Conservation (phyloP, 1,140 invertebrate species). For the Melipona quadrifasciata region DNA sequence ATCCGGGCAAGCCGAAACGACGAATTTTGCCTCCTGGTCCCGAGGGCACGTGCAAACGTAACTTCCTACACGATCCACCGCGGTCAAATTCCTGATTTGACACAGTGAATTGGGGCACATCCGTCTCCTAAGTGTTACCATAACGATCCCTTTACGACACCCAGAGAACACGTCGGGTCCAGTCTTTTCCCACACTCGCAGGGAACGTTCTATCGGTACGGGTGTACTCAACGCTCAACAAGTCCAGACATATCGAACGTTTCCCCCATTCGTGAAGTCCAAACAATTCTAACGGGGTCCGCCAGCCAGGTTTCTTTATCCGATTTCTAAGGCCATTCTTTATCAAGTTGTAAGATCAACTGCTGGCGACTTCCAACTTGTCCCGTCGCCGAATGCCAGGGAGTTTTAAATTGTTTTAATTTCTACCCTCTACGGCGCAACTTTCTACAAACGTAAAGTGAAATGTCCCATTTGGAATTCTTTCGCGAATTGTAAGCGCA, state of each 20-base stretch:
- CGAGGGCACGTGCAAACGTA: no score
- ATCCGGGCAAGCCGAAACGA: no score
- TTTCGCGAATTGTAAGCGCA: background rate
- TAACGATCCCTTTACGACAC: no score
- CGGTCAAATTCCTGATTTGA: no score
- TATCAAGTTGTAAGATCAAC: background rate
- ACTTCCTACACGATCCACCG: no score
- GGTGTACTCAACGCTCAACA: background rate
- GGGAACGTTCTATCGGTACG: background rate
- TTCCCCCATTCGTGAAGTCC: background rate
- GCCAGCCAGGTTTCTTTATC: background rate
- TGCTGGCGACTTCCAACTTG: constrained; percentile 2
- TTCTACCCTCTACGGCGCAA: constrained; percentile 1
- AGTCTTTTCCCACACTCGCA: no score
- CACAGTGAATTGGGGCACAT: no score
- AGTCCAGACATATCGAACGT: background rate
- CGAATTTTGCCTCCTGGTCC: no score
- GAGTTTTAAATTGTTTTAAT: constrained; percentile 34
- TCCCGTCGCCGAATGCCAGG: background rate
- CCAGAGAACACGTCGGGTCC: no score
- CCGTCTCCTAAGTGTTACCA: no score
- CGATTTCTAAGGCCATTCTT: background rate
- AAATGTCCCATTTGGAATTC: background rate
- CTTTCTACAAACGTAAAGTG: constrained; percentile 14
- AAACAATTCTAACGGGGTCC: background rate